A percentile compares a stretch with the other conserved stretches of the same genome.
Evolutionary conservation across 2,888 invertebrate species (phyloP).

Genomic region (Drosophila meridionalis): DNA sequence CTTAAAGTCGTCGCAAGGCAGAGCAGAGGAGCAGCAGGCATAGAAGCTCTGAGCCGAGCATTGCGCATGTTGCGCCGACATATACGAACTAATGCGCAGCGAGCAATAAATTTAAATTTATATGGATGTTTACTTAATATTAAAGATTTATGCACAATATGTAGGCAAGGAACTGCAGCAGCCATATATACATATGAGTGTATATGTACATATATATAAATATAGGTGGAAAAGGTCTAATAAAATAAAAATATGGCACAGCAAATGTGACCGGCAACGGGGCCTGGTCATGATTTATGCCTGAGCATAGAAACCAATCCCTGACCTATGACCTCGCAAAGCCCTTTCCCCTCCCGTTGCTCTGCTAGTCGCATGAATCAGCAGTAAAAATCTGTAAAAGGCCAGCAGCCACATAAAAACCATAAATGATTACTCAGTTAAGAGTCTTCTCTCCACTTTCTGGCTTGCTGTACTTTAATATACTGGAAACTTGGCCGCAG

Average conservation of each 20-base stretch:
- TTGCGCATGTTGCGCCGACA: constrained; percentile 35
- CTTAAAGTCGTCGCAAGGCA: constrained; percentile 58
- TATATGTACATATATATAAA: constrained; percentile 6
- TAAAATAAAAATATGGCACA: constrained; percentile 72
- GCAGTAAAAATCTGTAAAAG: constrained; percentile 51
- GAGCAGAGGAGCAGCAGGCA: constrained; percentile 29
- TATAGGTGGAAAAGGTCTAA: constrained; percentile 61
- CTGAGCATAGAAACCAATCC: constrained; percentile 19
- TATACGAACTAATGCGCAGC: constrained; percentile 61
- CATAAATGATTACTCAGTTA: constrained; percentile 57
- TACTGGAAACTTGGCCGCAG: constrained; percentile 49
- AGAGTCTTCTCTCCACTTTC: constrained; percentile 32
- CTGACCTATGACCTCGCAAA: constrained; percentile 12
- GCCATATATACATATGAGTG: constrained; percentile 3
- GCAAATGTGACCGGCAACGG: constrained; percentile 46
- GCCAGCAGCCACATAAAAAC: constrained; percentile 43
- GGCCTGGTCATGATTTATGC: constrained; percentile 60
- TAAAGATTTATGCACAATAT: constrained; percentile 75
- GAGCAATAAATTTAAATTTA: constrained; percentile 77
- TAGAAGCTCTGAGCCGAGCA: constrained; percentile 34
- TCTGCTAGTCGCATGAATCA: constrained; percentile 49
- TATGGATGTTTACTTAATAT: constrained; percentile 75
- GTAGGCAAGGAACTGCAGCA: constrained; percentile 49
- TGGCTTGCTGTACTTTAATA: constrained; percentile 54
- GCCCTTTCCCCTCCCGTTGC: neutral